Evolutionary conservation across 2,797 vertebrate genomes (phyloP).

Genomic region (Taenioides sp.): DNA sequence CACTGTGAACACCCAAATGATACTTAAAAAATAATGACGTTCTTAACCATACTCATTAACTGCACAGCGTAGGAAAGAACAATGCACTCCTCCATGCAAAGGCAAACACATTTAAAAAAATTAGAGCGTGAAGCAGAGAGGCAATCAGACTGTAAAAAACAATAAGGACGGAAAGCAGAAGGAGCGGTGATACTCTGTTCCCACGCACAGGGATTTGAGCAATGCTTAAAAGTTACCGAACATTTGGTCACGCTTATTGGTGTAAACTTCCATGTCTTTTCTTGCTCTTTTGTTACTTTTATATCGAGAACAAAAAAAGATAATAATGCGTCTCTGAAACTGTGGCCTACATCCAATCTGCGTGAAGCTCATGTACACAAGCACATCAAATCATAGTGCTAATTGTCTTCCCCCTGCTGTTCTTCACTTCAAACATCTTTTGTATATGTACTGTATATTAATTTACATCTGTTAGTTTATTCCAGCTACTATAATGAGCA

Average conservation of each 20-base stretch:
- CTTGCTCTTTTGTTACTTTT: constrained; percentile 38
- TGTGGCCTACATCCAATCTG: constrained; percentile 24
- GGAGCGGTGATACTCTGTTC: constrained; percentile 51
- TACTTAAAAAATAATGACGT: constrained; percentile 88
- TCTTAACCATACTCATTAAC: constrained; percentile 85
- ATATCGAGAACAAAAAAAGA: constrained; percentile 26
- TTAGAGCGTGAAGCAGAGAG: constrained; percentile 78
- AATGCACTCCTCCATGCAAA: constrained; percentile 77
- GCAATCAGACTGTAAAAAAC: constrained; percentile 72
- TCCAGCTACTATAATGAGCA: constrained; percentile 46
- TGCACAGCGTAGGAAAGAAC: constrained; percentile 75
- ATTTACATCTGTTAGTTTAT: constrained; percentile 50
- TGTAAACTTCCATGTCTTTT: constrained; percentile 40
- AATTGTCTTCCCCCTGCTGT: constrained; percentile 44
- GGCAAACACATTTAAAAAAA: constrained; percentile 80
- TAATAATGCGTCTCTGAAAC: constrained; percentile 9
- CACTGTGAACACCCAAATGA: constrained; percentile 83
- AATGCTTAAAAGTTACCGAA: constrained; percentile 53
- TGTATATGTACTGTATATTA: constrained; percentile 33
- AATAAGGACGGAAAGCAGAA: constrained; percentile 64
- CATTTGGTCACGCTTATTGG: constrained; percentile 48
- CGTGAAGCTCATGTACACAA: constrained; percentile 25
- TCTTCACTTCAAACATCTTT: constrained; percentile 50
- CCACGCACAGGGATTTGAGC: constrained; percentile 46
- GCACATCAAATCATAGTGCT: constrained; percentile 37